phyloP scores from a whole-genome alignment of 1,140 invertebrate species.

The Manduca sexta region DNA sequence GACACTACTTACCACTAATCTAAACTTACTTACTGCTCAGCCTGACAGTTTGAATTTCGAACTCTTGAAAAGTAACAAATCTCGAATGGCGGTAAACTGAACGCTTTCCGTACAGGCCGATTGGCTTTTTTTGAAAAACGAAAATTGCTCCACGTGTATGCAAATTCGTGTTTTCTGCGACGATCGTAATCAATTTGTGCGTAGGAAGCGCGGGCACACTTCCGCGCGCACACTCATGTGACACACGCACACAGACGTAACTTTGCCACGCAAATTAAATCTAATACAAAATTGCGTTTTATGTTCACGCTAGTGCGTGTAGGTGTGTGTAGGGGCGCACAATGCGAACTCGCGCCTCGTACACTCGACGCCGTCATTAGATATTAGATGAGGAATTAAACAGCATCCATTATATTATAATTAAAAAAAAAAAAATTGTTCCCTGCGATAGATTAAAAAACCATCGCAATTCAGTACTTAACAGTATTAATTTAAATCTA shows the following conservation, averaged over 20 bases:
- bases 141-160: slow-evolving; percentile 37
- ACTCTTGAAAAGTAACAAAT: no score
- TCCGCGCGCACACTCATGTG: slow-evolving; percentile 36
- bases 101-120: no score
- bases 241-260: slow-evolving; percentile 24
- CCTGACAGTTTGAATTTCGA: no score
- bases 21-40: background rate
- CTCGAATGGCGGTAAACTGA: no score
- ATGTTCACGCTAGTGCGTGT: slow-evolving; percentile 61
- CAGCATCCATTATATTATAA: background rate
- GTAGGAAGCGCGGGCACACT: slow-evolving; percentile 54
- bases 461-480: no score
- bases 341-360: slow-evolving; percentile 54
- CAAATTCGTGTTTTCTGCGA: slow-evolving; percentile 55
- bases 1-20: background rate
- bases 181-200: slow-evolving; percentile 71
- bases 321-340: slow-evolving; percentile 56
- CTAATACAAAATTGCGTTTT: slow-evolving; percentile 73
- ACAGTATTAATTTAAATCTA: no score
- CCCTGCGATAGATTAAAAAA: no score
- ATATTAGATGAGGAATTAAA: slow-evolving; percentile 32
- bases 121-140: no score
- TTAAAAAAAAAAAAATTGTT: no score
- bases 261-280: slow-evolving; percentile 67
- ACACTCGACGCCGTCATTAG: slow-evolving; percentile 41